Base-by-base conservation (phyloP, 2,797 vertebrate species). In the Ceryle rudis region DNA sequence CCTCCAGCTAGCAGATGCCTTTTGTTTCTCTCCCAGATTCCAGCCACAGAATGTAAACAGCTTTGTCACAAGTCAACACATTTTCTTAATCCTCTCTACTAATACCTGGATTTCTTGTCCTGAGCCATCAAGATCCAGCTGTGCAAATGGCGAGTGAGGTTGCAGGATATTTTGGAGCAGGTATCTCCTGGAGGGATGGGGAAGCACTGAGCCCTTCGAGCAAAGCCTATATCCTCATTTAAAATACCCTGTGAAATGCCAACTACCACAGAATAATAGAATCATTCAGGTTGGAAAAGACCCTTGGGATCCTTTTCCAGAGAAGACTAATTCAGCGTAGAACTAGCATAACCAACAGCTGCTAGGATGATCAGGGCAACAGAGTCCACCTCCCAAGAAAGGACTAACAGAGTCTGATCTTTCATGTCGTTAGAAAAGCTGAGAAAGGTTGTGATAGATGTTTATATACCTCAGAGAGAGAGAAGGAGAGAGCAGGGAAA, bases 101-200 rank as follows among this genome's bases (percentile, higher is more conserved):
- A 95, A 96, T 96, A 90, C 92, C 83, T 94, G 93, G 90, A 97
- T 96, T 96, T 95, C 92, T 89, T 93, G 51, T 93, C 70, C 86
- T 95, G 90, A 95, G 92, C 89, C 83, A 92, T 60, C 67, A 74
- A 89, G 71, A 82, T 84, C 86, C 86, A 62, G 66, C 74, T 93
- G 82, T 90, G 70, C 18, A 31, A 91, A 92, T 73, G 89, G 81
- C 93, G 95, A 94, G 74, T 82, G 67, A 92, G 89, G 92, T 57
- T 92, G 92, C 29, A 42, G 65, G 86, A 17, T 96, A 94, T 94
- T 97, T 95, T 92, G 61, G 41, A 94, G 49, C 19, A 86, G 65
- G 61, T 80, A 19, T 74, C 64, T 80, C 71, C 64, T 87, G 52
- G 10, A 85, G 67, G 29, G 44, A 82, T 1, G 2, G 86, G 74